Base-by-base conservation (phyloP, 2,797 vertebrate species). In the Pseudotriccus pelzelni region DNA sequence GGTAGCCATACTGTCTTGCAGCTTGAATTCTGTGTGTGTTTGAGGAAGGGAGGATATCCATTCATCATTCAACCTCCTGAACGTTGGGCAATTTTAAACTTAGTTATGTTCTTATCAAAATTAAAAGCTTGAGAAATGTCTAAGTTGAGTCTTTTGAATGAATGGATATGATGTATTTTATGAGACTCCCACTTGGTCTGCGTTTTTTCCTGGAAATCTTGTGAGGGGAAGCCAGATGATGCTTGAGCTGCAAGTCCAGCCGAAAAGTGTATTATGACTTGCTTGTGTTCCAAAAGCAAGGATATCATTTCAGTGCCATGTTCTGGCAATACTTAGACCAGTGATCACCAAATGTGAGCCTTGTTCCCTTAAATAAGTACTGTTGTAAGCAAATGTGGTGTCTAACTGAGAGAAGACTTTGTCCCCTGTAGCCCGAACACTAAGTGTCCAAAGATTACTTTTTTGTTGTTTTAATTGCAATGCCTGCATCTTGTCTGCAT, bases 11-110 rank as follows among this genome's bases (percentile, higher is more conserved):
- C 56, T 82, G 85, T 91, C 81, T 66, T 95, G 50, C 36, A 84
- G 68, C 30, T 12, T 52, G 50, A 91, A 88, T 97, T 96, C 37
- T 81, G 32, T 37, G 67, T 88, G 73, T 8, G 3, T 91, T 73
- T 66, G 49, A 93, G 72, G 89, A 87, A 91, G 74, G 73, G 67
- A 66, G 13, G 44, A 7, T 21, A 59, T 56, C 25, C 5, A 2
- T 89, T 96, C 28, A 6, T 66, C 89, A 30, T 79, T 69, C 20
- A 77, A 53, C 17, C 67, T 89, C 52, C 63, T 73, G 75, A 84
- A 83, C 37, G 28, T 50, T 70, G 79, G 46, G 60, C 85, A 95
- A 82, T 85, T 58, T 91, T 79, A 87, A 92, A 87, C n/a, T 88
- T 68, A 30, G 15, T 27, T 69, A 93, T 21, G 11, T 77, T 93